Conservation (phyloP, 2,797 vertebrate genomes). For the Vireo griseus region DNA sequence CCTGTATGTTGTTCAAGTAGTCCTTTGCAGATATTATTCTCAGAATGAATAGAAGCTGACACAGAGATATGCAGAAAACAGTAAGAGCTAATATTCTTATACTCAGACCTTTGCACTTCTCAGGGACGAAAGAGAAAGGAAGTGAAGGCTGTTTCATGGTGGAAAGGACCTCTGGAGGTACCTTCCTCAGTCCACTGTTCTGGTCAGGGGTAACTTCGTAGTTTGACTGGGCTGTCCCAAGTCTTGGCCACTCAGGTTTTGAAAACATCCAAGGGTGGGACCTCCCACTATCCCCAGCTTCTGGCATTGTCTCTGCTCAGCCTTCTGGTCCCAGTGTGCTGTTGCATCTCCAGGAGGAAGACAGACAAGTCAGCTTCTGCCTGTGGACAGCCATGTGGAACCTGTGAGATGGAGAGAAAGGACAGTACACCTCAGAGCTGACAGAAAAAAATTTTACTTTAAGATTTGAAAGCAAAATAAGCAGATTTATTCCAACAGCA, state of each 20-base stretch:
- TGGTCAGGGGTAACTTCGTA: neutral
- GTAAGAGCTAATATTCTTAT: neutral
- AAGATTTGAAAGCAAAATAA: neutral
- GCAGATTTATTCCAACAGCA: neutral
- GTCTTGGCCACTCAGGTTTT: neutral
- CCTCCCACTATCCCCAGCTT: rapidly evolving
- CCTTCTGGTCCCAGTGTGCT: rapidly evolving
- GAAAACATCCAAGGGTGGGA: neutral
- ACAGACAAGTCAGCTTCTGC: neutral
- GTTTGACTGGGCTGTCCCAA: neutral
- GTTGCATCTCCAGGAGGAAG: neutral
- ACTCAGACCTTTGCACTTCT: neutral
- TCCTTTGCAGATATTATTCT: neutral
- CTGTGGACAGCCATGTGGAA: neutral
- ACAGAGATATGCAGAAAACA: neutral
- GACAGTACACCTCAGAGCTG: neutral
- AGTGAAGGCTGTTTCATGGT: neutral
- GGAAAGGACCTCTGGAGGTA: neutral
- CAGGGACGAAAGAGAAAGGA: neutral
- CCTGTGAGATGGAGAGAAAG: neutral
- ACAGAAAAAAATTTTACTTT: neutral
- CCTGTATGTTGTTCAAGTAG: neutral
- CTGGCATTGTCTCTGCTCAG: neutral
- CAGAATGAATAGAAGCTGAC: neutral
- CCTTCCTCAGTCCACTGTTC: neutral